A percentile compares a stretch with the other conserved stretches of the same genome.
These are phyloP conservation scores for Hemithea aestivaria DNA, from an alignment of 2,888 invertebrate genomes.

Conservation along the genomic window DNA sequence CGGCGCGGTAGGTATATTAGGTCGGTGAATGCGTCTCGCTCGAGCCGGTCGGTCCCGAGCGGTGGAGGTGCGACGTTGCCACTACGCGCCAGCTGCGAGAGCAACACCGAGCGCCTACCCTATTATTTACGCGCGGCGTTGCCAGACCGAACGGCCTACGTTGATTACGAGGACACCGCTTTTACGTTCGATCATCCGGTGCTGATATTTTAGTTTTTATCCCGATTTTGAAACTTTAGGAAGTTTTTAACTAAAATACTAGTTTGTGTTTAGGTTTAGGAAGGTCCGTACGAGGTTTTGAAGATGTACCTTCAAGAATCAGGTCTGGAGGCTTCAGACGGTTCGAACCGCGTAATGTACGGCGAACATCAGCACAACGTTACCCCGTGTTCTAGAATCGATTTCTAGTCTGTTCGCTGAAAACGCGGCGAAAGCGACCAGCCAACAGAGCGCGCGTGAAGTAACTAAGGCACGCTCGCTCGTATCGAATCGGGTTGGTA, in stretches of 20 bases:
- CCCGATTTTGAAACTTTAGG: constrained; percentile 33
- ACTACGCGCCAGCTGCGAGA: constrained; percentile 75
- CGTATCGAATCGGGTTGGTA: constrained; percentile 75
- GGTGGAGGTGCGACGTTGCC: constrained; percentile 72
- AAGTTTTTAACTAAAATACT: constrained; percentile 28
- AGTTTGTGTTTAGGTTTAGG: constrained; percentile 21
- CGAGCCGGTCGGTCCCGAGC: constrained; percentile 45
- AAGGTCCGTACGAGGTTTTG: constrained; percentile 8
- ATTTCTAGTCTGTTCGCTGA: constrained; percentile 43
- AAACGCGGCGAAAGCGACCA: constrained; percentile 65
- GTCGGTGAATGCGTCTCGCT: constrained; percentile 61
- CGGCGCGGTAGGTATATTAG: constrained; percentile 66
- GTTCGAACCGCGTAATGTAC: constrained; percentile 23
- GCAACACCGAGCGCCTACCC: constrained; percentile 77
- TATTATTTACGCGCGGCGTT: constrained; percentile 79
- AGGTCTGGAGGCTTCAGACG: constrained; percentile 21
- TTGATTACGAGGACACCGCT: constrained; percentile 79
- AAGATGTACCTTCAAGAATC: constrained; percentile 42
- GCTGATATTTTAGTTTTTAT: constrained; percentile 49
- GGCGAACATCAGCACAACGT: constrained; percentile 25
- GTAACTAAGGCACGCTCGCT: constrained; percentile 78
- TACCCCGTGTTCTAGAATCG: constrained; percentile 22
- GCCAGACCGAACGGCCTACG: constrained; percentile 73
- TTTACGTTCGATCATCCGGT: constrained; percentile 75
- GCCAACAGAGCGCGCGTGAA: constrained; percentile 63